phyloP scores from a whole-genome alignment of 37 sponge, comb jelly and placozoan species.

The Chondrilla cf. caribensis region DNA sequence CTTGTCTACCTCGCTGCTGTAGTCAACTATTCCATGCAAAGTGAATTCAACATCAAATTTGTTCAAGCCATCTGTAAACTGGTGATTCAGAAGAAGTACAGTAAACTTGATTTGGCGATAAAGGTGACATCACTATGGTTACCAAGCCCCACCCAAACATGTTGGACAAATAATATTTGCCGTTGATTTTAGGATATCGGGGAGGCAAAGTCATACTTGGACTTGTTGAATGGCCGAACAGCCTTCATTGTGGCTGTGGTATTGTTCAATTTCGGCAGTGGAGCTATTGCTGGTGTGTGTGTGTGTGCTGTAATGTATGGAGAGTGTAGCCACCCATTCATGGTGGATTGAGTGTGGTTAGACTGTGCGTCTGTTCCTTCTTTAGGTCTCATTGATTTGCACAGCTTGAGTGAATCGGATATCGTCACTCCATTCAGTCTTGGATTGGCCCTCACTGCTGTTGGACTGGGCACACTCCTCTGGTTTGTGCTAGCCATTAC shows the following conservation, averaged over 20 bases:
- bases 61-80: conserved; percentile 39
- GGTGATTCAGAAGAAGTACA: conserved; percentile 43
- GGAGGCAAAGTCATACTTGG: conserved; percentile 40
- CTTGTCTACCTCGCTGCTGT: conserved; percentile 57
- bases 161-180: background rate
- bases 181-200: conserved; percentile 42
- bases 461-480: background rate
- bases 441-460: background rate
- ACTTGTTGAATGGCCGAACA: conserved; percentile 63
- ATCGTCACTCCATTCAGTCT: background rate
- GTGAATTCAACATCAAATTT: conserved; percentile 64
- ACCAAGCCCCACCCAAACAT: background rate
- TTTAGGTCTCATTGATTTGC: background rate
- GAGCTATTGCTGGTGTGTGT: conserved; percentile 35
- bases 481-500: background rate
- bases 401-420: background rate
- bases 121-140: conserved; percentile 27
- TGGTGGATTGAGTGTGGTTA: background rate
- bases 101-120: conserved; percentile 41
- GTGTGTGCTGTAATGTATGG: too few relatives aligned
- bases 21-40: conserved; percentile 65
- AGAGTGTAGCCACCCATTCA: too few relatives aligned
- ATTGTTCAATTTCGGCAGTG: conserved; percentile 56
- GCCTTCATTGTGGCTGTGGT: conserved; percentile 60
- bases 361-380: background rate